These are phyloP conservation scores for Pontoporia blainvillei DNA, from an alignment of 2,113 vertebrate genomes.

Conservation along the genomic window DNA sequence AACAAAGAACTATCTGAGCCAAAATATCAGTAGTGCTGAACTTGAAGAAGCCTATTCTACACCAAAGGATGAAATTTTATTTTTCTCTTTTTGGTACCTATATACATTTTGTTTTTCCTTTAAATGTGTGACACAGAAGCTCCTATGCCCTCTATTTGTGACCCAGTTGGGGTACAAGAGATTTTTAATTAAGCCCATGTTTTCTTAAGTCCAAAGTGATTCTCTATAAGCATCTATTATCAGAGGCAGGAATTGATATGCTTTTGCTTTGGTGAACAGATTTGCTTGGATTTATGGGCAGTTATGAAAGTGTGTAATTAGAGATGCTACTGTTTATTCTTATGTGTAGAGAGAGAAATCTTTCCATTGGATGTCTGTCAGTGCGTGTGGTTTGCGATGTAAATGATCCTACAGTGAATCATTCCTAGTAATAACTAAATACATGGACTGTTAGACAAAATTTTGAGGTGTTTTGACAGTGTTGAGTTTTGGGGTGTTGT, in stretches of 20 bases:
- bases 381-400: background rate
- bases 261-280: conserved; percentile 24
- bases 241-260: background rate
- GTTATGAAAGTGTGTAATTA: background rate
- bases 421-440: conserved; percentile 8
- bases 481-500: background rate
- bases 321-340: background rate
- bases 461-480: background rate
- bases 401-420: background rate
- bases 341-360: background rate
- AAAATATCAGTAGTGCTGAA: background rate
- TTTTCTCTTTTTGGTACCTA: background rate
- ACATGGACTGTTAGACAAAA: background rate
- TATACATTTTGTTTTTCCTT: background rate
- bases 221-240: background rate
- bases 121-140: background rate
- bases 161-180: background rate
- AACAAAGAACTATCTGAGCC: background rate
- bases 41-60: background rate
- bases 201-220: background rate
- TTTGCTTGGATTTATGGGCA: conserved; percentile 17
- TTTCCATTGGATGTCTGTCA: background rate
- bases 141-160: background rate
- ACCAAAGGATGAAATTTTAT: background rate
- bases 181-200: background rate